These are phyloP conservation scores for Anas platyrhynchos DNA, from an alignment of 2,113 vertebrate species.

Conservation along the genomic window DNA sequence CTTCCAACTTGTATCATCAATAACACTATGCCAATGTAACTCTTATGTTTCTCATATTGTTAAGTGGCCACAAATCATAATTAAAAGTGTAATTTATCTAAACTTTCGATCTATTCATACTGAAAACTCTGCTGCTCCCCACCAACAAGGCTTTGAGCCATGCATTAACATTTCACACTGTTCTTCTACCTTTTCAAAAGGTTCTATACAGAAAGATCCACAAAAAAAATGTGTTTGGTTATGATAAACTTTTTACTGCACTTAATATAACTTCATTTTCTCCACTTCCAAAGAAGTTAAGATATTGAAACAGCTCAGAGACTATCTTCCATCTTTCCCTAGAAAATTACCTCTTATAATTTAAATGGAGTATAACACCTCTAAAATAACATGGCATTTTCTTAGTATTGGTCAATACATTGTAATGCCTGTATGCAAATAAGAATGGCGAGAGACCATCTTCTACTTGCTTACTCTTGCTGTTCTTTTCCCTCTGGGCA, in stretches of 20 bases:
- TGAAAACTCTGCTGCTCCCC: neutral
- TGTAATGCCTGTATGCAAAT: neutral
- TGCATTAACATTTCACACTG: neutral
- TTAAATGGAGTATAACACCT: neutral
- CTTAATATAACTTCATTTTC: neutral
- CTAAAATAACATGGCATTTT: neutral
- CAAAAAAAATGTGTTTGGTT: neutral
- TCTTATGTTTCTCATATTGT: neutral
- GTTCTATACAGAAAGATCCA: neutral
- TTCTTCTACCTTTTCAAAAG: neutral
- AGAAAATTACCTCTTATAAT: neutral
- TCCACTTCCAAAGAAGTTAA: neutral
- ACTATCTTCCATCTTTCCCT: neutral
- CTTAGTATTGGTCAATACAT: neutral
- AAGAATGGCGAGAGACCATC: neutral
- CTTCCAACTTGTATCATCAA: neutral
- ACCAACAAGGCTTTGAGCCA: neutral
- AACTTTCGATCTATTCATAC: neutral
- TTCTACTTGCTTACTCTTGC: neutral
- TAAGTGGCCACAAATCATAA: conserved; percentile 40
- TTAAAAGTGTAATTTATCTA: neutral
- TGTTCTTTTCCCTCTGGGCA: neutral
- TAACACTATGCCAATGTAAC: neutral
- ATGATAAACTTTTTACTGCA: neutral
- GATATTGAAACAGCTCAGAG: neutral